phyloP scores from a whole-genome alignment of 2,113 vertebrate genomes.

The Mesembrinibis cayennensis region DNA sequence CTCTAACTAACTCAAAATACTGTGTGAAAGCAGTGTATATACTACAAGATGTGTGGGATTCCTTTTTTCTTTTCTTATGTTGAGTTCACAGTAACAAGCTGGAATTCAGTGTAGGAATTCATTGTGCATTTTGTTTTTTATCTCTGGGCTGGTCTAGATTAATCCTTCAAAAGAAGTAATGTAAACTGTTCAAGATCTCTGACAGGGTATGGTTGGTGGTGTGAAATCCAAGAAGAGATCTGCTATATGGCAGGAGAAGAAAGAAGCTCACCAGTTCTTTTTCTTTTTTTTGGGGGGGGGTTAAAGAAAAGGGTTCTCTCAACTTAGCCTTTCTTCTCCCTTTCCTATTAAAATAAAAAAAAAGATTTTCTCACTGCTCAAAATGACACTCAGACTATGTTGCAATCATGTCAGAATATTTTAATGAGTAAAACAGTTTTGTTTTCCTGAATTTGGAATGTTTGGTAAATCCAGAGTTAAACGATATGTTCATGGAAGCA shows the following conservation, averaged over 20 bases:
- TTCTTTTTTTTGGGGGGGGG: neutral
- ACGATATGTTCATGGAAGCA: neutral
- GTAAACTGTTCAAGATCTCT: slow-evolving; percentile 35
- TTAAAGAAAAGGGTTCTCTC: neutral
- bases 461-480: slow-evolving; percentile 4
- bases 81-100: slow-evolving; percentile 31
- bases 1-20: slow-evolving; percentile 21
- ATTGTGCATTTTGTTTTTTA: slow-evolving; percentile 45
- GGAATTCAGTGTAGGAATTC: slow-evolving; percentile 56
- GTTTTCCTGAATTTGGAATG: neutral
- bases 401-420: neutral
- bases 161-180: slow-evolving; percentile 52
- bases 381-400: neutral
- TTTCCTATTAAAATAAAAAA: neutral
- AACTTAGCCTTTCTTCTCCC: neutral
- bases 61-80: slow-evolving; percentile 24
- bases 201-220: slow-evolving; percentile 11
- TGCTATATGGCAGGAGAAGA: slow-evolving; percentile 45
- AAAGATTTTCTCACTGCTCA: neutral
- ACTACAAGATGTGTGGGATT: slow-evolving; percentile 2
- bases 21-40: slow-evolving; percentile 39
- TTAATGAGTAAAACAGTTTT: neutral
- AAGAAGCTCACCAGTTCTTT: slow-evolving; percentile 30
- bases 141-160: slow-evolving; percentile 19
- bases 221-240: slow-evolving; percentile 57